Base-by-base conservation (phyloP, 2,797 vertebrate genomes). In the Helostoma temminkii region DNA sequence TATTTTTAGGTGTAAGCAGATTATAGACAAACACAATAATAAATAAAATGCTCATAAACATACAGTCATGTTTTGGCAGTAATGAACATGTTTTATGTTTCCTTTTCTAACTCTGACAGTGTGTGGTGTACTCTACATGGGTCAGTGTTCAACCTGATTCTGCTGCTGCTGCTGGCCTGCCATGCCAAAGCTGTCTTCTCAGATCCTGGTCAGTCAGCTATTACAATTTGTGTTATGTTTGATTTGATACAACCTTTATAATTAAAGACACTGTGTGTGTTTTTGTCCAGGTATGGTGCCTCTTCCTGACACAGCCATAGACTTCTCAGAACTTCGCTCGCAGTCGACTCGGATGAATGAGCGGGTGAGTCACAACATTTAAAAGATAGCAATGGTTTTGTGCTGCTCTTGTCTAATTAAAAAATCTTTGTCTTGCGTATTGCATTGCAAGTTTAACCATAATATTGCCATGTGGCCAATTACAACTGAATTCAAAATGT, bases 311-410 rank as follows among this genome's bases (percentile, higher is more conserved):
- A 94, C 93, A 0, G 94, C 95, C 61, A 91, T 96, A 0, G 95
- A 95, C 74, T 96, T 96, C 81, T 95, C 95, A 2, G 95, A 95
- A 58, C 88, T 96, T 21, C 93, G 93, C 26, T 94, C 93, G 0
- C 91, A 90, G 66, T 89, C 93, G 1, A 85, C 84, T 2, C 91
- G 93, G 16, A 93, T 95, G 80, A 94, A 68, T 0, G 94, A 94
- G 22, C 80, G 90, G 74, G 95, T 96, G 87, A 89, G 92, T 70
- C 25, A 0, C 12, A n/a, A 1, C 10, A 12, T n/a, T 34, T 30
- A 5, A 43, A 18, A 6, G 4, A 34, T 5, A 6, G 5, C 10
- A 4, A 1, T 9, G 0, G 30, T 12, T 57, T 43, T 15, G 21
- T 39, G 18, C 39, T 22, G 28, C 8, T 53, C 24, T 50, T 16